Percentiles rank a stretch among this genome's conserved stretches.
phyloP scores from a whole-genome alignment of 2,888 invertebrate genomes.

The Venusia cambrica region DNA sequence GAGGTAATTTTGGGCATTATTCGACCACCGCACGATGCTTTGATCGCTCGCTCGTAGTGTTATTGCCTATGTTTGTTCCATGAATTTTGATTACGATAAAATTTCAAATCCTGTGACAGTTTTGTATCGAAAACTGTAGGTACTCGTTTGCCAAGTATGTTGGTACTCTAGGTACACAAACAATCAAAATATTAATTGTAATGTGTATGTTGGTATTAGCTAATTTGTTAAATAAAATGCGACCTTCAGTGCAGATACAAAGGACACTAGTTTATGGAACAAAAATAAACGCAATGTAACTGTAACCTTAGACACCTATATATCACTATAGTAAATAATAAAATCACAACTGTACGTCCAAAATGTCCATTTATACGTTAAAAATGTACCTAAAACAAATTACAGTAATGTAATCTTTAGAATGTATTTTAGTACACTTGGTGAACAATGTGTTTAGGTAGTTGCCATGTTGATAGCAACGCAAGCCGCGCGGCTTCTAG shows the following conservation, averaged over 20 bases:
- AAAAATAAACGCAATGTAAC: slow-evolving; percentile 63
- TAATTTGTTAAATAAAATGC: slow-evolving; percentile 1
- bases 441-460: slow-evolving; percentile 57
- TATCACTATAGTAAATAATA: slow-evolving; percentile 60
- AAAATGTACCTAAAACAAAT: slow-evolving; percentile 76
- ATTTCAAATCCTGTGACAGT: slow-evolving; percentile 1
- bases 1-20: slow-evolving; percentile 31
- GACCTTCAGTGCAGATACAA: not conserved
- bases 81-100: slow-evolving; percentile 15
- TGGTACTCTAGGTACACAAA: too few relatives aligned
- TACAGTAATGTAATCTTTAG: slow-evolving; percentile 79
- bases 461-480: slow-evolving; percentile 50
- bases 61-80: slow-evolving; percentile 75
- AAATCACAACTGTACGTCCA: slow-evolving; percentile 80
- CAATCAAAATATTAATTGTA: too few relatives aligned
- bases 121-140: slow-evolving; percentile 1
- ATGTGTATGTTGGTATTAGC: too few relatives aligned
- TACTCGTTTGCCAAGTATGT: slow-evolving; percentile 11
- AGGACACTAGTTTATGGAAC: slow-evolving; percentile 55
- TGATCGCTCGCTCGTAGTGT: slow-evolving; percentile 45
- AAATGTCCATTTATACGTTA: slow-evolving; percentile 81
- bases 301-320: slow-evolving; percentile 52
- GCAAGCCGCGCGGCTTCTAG: slow-evolving; percentile 56
- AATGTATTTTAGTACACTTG: slow-evolving; percentile 69
- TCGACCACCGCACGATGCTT: slow-evolving; percentile 30